A percentile compares a stretch with the other conserved stretches of the same genome.
Conservation (phyloP, 1,140 invertebrate species). For the Pteromalus puparum region DNA sequence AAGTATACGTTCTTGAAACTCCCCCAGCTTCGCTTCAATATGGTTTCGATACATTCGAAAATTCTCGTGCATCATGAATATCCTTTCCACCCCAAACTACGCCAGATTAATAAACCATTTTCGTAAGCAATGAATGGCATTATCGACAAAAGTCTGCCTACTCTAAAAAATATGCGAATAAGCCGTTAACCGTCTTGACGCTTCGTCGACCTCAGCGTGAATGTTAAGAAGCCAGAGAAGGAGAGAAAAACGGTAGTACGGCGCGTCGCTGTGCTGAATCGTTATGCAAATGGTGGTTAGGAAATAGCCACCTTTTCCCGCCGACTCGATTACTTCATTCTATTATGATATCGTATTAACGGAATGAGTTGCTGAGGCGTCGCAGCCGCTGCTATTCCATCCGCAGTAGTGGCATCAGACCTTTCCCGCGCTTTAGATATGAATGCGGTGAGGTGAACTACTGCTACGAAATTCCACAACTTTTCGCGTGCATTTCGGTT, state of each 20-base stretch:
- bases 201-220: neutral
- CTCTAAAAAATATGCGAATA: neutral
- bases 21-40: too few relatives aligned
- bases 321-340: slow-evolving; percentile 51
- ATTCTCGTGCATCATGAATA: too few relatives aligned
- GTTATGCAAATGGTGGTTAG: slow-evolving; percentile 56
- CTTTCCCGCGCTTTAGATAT: neutral
- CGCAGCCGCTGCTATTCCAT: neutral
- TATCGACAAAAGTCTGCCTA: too few relatives aligned
- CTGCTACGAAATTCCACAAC: slow-evolving; percentile 34
- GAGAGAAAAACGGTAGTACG: neutral
- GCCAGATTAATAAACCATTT: too few relatives aligned
- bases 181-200: neutral
- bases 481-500: neutral
- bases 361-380: neutral
- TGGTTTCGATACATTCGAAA: too few relatives aligned
- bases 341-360: slow-evolving; percentile 38
- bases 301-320: slow-evolving; percentile 46
- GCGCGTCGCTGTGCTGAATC: slow-evolving; percentile 25
- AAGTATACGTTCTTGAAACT: too few relatives aligned
- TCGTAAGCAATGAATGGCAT: too few relatives aligned
- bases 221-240: neutral
- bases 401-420: too few relatives aligned
- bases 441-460: neutral
- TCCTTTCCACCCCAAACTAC: too few relatives aligned